phyloP scores from a whole-genome alignment of 2,888 invertebrate species.

The Desoria tigrina region DNA sequence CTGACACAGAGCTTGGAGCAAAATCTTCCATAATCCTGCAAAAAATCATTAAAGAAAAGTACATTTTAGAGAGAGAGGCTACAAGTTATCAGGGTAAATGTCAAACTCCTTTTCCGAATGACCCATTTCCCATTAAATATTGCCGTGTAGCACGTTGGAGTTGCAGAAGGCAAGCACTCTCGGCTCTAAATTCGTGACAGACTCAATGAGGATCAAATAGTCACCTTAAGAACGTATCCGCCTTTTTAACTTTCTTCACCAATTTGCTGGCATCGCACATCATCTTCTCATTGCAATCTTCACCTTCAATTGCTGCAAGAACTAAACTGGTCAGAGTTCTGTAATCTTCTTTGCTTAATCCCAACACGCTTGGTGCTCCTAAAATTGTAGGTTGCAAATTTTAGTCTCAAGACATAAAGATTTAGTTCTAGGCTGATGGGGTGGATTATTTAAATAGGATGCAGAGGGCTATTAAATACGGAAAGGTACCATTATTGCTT shows the following conservation, averaged over 20 bases:
- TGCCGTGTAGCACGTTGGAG: no score
- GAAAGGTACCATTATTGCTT: constrained; percentile 49
- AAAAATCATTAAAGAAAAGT: neutral
- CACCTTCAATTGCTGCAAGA: constrained; percentile 53
- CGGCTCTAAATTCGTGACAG: neutral
- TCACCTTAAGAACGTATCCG: constrained; percentile 54
- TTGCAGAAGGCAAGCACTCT: no score
- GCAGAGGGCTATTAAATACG: neutral
- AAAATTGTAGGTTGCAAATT: neutral
- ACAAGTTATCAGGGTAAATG: no score
- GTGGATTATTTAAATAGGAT: no score
- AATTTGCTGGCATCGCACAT: constrained; percentile 54
- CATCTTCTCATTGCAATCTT: constrained; percentile 53
- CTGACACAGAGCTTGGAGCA: constrained; percentile 52
- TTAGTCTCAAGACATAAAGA: no score
- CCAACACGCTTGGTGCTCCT: constrained; percentile 51
- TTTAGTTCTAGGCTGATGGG: no score
- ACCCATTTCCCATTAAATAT: no score
- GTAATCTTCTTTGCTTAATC: constrained; percentile 53
- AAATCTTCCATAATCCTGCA: constrained; percentile 53
- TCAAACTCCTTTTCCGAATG: no score
- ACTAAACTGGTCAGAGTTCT: constrained; percentile 52
- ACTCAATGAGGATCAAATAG: constrained; percentile 14
- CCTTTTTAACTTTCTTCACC: constrained; percentile 54
- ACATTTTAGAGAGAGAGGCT: no score